These are phyloP conservation scores for Rhynchopsitta pachyrhyncha DNA, from an alignment of 2,113 vertebrate genomes.

Conservation along the genomic window DNA sequence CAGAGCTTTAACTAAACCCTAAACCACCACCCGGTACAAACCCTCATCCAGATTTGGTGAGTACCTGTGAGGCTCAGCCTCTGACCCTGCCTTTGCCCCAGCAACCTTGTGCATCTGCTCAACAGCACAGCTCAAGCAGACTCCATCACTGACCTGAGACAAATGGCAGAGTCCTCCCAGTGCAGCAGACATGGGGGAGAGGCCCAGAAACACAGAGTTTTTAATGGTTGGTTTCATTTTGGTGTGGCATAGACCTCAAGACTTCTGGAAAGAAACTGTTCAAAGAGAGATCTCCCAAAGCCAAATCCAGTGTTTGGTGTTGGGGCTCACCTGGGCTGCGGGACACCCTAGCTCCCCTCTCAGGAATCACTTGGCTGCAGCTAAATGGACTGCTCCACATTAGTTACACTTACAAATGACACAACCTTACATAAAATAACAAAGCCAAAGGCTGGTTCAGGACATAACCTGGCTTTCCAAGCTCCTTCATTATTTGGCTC, in stretches of 20 bases:
- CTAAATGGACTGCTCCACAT: not conserved
- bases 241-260: not conserved
- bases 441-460: not conserved
- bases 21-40: not conserved
- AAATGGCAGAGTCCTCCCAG: fast-evolving
- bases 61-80: not conserved
- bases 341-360: not conserved
- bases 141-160: not conserved
- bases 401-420: not conserved
- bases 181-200: not conserved
- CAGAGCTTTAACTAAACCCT: not conserved
- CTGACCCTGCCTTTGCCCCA: not conserved
- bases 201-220: fast-evolving
- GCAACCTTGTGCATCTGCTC: not conserved
- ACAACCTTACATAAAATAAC: not conserved
- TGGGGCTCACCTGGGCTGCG: not conserved
- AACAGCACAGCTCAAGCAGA: not conserved
- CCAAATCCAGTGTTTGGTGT: not conserved
- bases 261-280: not conserved
- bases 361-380: fast-evolving
- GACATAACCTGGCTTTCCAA: not conserved
- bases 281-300: not conserved
- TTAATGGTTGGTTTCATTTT: not conserved
- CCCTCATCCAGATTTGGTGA: not conserved
- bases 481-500: not conserved